These are phyloP conservation scores for Pinctada fucata DNA, from an alignment of 2,888 invertebrate species.

Conservation along the genomic window DNA sequence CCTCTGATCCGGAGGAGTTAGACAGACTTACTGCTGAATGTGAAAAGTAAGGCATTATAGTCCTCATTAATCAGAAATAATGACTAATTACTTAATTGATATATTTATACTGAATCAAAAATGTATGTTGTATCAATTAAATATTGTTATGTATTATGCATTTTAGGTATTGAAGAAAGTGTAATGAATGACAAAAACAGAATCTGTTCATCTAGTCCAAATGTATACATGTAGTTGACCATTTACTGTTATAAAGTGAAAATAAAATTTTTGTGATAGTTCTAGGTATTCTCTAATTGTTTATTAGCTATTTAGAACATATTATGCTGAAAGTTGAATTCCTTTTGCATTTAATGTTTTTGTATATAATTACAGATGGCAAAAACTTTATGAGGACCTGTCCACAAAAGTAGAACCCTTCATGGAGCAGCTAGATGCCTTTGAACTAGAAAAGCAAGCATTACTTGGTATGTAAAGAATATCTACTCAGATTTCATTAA, in stretches of 20 bases:
- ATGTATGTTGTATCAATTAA: too few species aligned
- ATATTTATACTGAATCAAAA: too few species aligned
- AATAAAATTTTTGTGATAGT: too few species aligned
- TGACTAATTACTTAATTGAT: too few species aligned
- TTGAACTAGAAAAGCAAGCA: constrained; percentile 77
- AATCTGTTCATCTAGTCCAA: neutral
- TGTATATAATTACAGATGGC: constrained; percentile 64
- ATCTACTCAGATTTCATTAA: too few species aligned
- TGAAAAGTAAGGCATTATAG: constrained; percentile 37
- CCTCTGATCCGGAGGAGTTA: constrained; percentile 23
- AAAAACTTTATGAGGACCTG: constrained; percentile 70
- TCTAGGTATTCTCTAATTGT: too few species aligned
- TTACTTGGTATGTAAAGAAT: constrained; percentile 58
- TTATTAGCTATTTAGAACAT: too few species aligned
- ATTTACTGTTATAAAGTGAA: too few species aligned
- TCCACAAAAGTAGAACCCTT: constrained; percentile 73
- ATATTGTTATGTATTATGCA: too few species aligned
- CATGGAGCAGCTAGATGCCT: constrained; percentile 78
- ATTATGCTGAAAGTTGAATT: too few species aligned
- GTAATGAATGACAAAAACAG: neutral
- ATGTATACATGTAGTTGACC: neutral
- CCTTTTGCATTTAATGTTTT: neutral
- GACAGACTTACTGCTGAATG: constrained; percentile 30
- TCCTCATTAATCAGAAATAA: neutral
- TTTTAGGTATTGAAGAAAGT: too few species aligned